Evolutionary conservation across 2,113 vertebrate genomes (phyloP).

Genomic region (Phyllostomus discolor): DNA sequence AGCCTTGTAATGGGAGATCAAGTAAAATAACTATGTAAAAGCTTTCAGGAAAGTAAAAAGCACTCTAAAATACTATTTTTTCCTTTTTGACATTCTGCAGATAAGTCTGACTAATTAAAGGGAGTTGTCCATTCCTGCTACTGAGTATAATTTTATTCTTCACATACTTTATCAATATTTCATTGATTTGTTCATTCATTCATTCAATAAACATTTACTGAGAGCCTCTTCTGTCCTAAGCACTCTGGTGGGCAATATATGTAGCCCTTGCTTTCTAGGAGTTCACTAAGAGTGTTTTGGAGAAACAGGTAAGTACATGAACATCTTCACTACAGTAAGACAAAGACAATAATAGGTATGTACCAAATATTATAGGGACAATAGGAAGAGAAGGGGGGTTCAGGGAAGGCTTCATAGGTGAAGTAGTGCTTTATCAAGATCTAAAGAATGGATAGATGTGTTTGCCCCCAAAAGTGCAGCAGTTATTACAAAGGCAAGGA

Average conservation of each 20-base stretch:
- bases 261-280: neutral
- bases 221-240: neutral
- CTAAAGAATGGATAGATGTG: neutral
- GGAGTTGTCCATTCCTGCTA: neutral
- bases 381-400: neutral
- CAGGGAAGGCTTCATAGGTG: neutral
- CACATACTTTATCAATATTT: neutral
- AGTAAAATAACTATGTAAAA: constrained; percentile 35
- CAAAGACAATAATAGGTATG: neutral
- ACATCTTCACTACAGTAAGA: neutral
- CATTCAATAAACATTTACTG: constrained; percentile 4
- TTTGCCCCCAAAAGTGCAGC: neutral
- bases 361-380: neutral
- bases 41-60: constrained; percentile 17
- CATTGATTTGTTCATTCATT: neutral
- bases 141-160: constrained; percentile 25
- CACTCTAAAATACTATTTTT: neutral
- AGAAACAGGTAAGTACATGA: neutral
- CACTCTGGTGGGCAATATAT: neutral
- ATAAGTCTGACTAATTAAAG: neutral
- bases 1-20: neutral
- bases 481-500: neutral
- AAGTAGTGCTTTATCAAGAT: neutral
- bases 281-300: neutral
- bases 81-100: constrained; percentile 17